Evolutionary conservation across 2,888 invertebrate genomes (phyloP).

Genomic region (Koerneria pararmatus): DNA sequence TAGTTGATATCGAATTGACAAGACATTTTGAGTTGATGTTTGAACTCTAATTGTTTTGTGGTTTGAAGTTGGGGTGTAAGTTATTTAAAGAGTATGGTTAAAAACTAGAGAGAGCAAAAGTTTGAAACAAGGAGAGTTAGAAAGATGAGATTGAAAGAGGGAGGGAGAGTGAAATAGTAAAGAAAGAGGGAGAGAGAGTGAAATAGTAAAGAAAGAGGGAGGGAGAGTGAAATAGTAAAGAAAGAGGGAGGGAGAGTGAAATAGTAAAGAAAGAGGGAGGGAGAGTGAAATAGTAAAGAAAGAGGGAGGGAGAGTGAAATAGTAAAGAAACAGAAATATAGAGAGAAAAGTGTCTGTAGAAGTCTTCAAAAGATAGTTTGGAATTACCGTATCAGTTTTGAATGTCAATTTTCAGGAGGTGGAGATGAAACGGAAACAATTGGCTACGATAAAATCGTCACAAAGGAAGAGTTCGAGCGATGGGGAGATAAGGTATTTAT

Average conservation of each 20-base stretch:
- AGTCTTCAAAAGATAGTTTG: neutral
- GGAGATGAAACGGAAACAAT: slow-evolving; percentile 23
- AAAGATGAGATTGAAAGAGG: no score
- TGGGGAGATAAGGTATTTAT: slow-evolving; percentile 40
- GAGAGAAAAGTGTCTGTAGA: no score
- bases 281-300: no score
- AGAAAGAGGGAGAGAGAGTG: no score
- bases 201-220: no score
- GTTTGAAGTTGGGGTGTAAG: neutral
- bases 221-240: no score
- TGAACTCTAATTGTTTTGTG: neutral
- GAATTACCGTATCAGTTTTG: neutral
- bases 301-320: no score
- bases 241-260: no score
- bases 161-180: no score
- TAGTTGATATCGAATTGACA: neutral
- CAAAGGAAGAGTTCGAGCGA: slow-evolving; percentile 42
- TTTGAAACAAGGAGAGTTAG: neutral
- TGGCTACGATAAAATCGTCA: slow-evolving; percentile 24
- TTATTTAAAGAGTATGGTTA: neutral
- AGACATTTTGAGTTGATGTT: neutral
- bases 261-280: no score
- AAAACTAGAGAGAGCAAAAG: neutral
- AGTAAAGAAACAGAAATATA: no score
- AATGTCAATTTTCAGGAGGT: no score